phyloP scores from a whole-genome alignment of 2,888 invertebrate species.

The Caenorhabditis sp. region DNA sequence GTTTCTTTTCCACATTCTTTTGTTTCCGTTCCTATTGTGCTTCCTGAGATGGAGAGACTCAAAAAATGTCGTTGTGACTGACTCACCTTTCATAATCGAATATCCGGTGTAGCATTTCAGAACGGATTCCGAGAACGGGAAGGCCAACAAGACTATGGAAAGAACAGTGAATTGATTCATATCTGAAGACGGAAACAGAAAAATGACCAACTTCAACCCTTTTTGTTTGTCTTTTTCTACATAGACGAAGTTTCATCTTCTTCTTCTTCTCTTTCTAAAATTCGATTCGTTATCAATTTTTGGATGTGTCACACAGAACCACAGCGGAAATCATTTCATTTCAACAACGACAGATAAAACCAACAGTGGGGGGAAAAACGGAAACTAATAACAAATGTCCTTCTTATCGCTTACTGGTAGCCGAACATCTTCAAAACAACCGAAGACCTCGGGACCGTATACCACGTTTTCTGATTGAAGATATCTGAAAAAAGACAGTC shows the following conservation, averaged over 20 bases:
- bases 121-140: constrained; percentile 18
- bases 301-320: constrained; percentile 16
- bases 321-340: constrained; percentile 14
- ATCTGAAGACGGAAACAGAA: constrained; percentile 26
- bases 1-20: constrained; percentile 70
- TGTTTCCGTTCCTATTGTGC: constrained; percentile 69
- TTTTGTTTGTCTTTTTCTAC: constrained; percentile 37
- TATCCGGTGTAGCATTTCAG: constrained; percentile 71
- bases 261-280: constrained; percentile 31
- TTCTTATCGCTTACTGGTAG: constrained; percentile 7
- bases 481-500: constrained; percentile 34
- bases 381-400: neutral
- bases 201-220: constrained; percentile 37
- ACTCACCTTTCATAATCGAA: constrained; percentile 71
- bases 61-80: too few species aligned
- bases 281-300: constrained; percentile 22
- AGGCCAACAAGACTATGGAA: constrained; percentile 1
- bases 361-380: neutral
- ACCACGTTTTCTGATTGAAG: constrained; percentile 11
- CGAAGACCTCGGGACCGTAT: constrained; percentile 5
- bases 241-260: constrained; percentile 17
- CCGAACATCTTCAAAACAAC: neutral
- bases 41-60: constrained; percentile 27
- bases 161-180: constrained; percentile 42
- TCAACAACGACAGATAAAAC: constrained; percentile 15